A percentile compares a stretch with the other conserved stretches of the same genome.
These are phyloP conservation scores for Macaria liturata DNA, from an alignment of 2,888 invertebrate species.

Conservation along the genomic window DNA sequence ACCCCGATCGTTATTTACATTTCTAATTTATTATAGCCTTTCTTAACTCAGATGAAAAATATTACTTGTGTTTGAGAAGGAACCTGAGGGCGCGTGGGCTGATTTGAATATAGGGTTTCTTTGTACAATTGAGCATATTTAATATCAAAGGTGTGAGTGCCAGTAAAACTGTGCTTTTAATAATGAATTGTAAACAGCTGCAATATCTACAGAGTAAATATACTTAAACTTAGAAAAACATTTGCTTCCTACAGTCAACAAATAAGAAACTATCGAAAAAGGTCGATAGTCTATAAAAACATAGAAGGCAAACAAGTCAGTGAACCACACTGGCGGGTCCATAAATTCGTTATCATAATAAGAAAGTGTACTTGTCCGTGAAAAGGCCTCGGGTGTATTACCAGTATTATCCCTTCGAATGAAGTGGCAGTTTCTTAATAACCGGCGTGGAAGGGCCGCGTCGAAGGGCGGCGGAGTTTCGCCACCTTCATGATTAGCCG, in stretches of 20 bases:
- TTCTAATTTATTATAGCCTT: conserved; percentile 40
- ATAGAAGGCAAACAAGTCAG: conserved; percentile 1
- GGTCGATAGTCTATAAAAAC: too few relatives aligned
- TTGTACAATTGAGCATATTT: too few relatives aligned
- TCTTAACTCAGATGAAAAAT: conserved; percentile 22
- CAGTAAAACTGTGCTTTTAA: too few relatives aligned
- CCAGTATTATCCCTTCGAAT: conserved; percentile 54
- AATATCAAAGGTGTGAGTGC: too few relatives aligned
- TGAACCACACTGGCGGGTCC: not conserved
- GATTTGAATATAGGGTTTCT: too few relatives aligned
- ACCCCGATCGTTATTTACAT: conserved; percentile 44
- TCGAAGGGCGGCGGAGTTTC: conserved; percentile 53
- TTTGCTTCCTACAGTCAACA: too few relatives aligned
- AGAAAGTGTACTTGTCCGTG: conserved; percentile 23
- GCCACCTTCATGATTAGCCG: conserved; percentile 75
- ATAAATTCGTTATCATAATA: conserved; percentile 18
- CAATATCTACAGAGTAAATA: too few relatives aligned
- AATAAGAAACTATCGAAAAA: too few relatives aligned
- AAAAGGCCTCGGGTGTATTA: conserved; percentile 19
- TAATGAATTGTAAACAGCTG: too few relatives aligned
- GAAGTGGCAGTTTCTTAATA: conserved; percentile 53
- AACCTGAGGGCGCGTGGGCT: not conserved
- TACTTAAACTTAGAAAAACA: too few relatives aligned
- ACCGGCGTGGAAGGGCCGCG: conserved; percentile 43
- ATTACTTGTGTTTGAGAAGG: not conserved